Evolutionary conservation across 64 coral and sea anemone genomes (phyloP).

Genomic region (Astreopora myriophthalma): DNA sequence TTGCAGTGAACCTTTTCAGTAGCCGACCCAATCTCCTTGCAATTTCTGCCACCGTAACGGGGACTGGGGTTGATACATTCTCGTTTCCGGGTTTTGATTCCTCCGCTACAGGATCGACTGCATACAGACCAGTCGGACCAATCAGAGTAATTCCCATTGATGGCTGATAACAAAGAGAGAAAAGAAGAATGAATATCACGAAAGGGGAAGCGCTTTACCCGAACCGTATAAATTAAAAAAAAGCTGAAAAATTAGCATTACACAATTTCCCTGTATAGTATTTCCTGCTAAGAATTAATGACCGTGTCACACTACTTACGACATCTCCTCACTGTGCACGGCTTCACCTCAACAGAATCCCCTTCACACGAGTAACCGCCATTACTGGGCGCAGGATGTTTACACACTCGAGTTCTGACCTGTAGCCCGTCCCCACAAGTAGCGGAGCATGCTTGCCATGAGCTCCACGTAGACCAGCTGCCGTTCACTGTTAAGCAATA

Average conservation of each 20-base stretch:
- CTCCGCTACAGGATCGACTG: conserved; percentile 83
- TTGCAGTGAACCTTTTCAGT: conserved; percentile 85
- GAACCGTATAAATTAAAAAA: no score
- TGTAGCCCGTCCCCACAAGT: conserved; percentile 92
- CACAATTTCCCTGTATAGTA: neutral
- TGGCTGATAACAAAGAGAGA: conserved; percentile 28
- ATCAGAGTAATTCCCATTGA: conserved; percentile 92
- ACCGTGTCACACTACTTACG: conserved; percentile 63
- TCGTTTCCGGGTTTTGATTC: conserved; percentile 69
- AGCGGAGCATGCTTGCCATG: conserved; percentile 91
- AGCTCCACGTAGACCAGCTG: conserved; percentile 81
- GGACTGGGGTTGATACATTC: conserved; percentile 85
- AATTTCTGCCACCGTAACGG: conserved; percentile 76
- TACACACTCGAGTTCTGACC: conserved; percentile 73
- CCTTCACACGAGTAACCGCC: conserved; percentile 79
- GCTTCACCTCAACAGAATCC: conserved; percentile 75
- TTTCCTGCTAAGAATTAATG: neutral
- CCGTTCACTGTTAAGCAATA: conserved; percentile 68
- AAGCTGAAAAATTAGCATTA: no score
- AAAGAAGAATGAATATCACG: neutral
- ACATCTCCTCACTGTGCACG: conserved; percentile 86
- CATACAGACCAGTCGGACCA: conserved; percentile 88
- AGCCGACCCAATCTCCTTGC: conserved; percentile 71
- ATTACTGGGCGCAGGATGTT: conserved; percentile 73
- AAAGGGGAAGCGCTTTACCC: no score